A percentile compares a stretch with the other conserved stretches of the same genome.
Evolutionary conservation across 2,888 invertebrate genomes (phyloP).

Genomic region (Euclidia mi): DNA sequence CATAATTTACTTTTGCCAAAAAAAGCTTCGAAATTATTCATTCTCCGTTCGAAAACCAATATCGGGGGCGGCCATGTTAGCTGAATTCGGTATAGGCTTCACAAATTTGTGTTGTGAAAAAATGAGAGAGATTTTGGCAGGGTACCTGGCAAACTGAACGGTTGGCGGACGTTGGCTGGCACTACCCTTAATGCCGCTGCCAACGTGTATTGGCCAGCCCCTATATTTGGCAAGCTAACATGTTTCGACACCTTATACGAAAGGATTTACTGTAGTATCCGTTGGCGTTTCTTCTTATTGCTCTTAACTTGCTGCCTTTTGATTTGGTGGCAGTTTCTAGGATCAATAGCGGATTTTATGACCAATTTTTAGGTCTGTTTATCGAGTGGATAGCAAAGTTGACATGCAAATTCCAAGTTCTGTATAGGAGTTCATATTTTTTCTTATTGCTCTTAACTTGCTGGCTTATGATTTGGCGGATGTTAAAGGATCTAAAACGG

Average conservation of each 20-base stretch:
- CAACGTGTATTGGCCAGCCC: slow-evolving; percentile 64
- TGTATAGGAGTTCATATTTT: slow-evolving; percentile 62
- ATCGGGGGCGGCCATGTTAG: slow-evolving; percentile 51
- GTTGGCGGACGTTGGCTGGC: slow-evolving; percentile 64
- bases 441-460: too few species aligned
- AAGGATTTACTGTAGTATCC: slow-evolving; percentile 70
- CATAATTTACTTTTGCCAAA: slow-evolving; percentile 59
- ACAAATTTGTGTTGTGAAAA: slow-evolving; percentile 48
- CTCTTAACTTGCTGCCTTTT: too few species aligned
- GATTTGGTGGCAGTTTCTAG: too few species aligned
- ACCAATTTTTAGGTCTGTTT: too few species aligned
- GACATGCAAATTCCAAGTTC: too few species aligned
- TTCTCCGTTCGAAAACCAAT: slow-evolving; percentile 58
- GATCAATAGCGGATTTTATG: too few species aligned
- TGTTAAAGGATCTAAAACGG: too few species aligned
- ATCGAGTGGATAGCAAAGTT: too few species aligned
- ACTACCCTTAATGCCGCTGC: slow-evolving; percentile 64
- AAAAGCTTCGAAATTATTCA: slow-evolving; percentile 56
- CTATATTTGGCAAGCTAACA: slow-evolving; percentile 76
- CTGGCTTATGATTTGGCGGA: too few species aligned
- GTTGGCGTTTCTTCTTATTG: slow-evolving; percentile 51
- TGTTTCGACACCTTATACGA: slow-evolving; percentile 71
- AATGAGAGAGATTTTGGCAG: slow-evolving; percentile 66
- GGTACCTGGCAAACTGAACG: slow-evolving; percentile 68
- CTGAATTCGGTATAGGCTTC: slow-evolving; percentile 58